Evolutionary conservation across 2,797 vertebrate species (phyloP).

Genomic region (Diglossa cyanea): DNA sequence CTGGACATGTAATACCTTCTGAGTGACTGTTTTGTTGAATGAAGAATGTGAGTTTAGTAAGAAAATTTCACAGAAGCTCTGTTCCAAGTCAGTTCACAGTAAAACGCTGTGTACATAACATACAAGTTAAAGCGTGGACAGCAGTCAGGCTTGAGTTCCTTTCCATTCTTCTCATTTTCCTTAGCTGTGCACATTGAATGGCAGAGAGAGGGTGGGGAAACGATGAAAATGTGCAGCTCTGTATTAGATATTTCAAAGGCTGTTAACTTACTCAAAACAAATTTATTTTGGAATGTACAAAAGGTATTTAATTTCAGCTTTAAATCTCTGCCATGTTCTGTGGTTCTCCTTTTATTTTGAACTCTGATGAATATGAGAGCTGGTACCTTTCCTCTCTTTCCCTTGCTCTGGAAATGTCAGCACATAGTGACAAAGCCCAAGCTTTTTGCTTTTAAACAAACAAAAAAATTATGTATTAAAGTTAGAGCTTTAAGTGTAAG

Average conservation of each 20-base stretch:
- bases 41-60: neutral
- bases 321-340: neutral
- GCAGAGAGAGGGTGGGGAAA: neutral
- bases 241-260: neutral
- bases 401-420: neutral
- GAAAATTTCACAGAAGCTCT: neutral
- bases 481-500: neutral
- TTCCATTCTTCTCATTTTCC: neutral
- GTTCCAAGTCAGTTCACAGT: neutral
- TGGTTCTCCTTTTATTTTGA: neutral
- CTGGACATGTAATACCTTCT: neutral
- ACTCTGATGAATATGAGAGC: neutral
- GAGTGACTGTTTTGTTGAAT: neutral
- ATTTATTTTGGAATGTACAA: neutral
- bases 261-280: neutral
- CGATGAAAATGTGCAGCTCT: neutral
- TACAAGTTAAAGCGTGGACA: neutral
- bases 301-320: neutral
- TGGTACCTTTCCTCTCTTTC: neutral
- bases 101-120: neutral
- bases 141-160: neutral
- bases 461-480: neutral
- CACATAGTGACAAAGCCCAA: neutral
- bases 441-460: neutral
- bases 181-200: neutral